Evolutionary conservation across 2,113 vertebrate genomes (phyloP).

Genomic region (Crotalus tigris): DNA sequence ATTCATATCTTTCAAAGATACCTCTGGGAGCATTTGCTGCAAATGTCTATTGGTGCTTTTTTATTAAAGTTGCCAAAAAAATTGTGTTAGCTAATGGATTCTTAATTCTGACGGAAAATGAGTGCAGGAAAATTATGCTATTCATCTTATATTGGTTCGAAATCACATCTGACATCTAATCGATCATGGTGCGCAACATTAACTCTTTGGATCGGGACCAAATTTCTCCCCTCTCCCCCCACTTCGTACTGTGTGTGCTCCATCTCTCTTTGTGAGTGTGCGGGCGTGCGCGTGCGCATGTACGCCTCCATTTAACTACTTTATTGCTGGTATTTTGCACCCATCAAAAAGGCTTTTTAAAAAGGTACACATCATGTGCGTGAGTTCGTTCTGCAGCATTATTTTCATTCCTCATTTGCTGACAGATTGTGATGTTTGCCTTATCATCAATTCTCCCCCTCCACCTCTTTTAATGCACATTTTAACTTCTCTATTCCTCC

Average conservation of each 20-base stretch:
- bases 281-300: conserved; percentile 61
- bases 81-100: conserved; percentile 82
- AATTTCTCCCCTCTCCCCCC: conserved; percentile 54
- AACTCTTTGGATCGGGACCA: conserved; percentile 85
- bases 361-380: conserved; percentile 7
- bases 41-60: conserved; percentile 61
- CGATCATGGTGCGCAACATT: conserved; percentile 86
- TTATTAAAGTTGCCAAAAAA: conserved; percentile 82
- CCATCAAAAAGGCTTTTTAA: conserved; percentile 29
- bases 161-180: conserved; percentile 84
- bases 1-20: conserved; percentile 17
- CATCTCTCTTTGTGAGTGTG: conserved; percentile 61
- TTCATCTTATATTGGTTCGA: conserved; percentile 83
- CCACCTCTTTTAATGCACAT: conserved; percentile 5
- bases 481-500: neutral
- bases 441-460: neutral
- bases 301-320: conserved; percentile 68
- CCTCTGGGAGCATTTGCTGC: conserved; percentile 64
- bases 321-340: conserved; percentile 68
- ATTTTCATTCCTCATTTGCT: conserved; percentile 56
- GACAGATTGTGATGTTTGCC: conserved; percentile 46
- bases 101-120: conserved; percentile 80
- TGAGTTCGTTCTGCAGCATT: conserved; percentile 55
- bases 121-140: conserved; percentile 79
- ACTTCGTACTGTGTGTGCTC: conserved; percentile 15